Base-by-base conservation (phyloP, 1,140 invertebrate species). In the Drosophila leontia region DNA sequence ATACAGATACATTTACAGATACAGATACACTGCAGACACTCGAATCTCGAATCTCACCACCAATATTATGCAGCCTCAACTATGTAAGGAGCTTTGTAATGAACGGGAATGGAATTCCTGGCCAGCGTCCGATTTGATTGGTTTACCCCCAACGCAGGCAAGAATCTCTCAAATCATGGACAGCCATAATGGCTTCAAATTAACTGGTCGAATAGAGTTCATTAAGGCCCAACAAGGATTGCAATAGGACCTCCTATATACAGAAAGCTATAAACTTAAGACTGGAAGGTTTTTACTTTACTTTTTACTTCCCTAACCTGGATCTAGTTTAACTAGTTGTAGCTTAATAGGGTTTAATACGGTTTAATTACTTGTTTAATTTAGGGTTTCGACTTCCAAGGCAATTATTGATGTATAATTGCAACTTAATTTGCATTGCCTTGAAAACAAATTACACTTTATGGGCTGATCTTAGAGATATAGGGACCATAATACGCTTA, bases 41-140 rank as follows among this genome's bases (percentile, higher is more conserved):
- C 45, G 3, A 47, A 47, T 47, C 45, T 47, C 23, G 7, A 47
- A 47, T 47, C 45, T 47, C 45, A 26, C 47, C 23, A 48, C 23
- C 47, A 48, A 34, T 42, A 39, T n/a, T 42, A 39, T n/a, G 23
- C 39, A 62, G 61, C 26, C 19, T 29, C 58, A 23, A 7, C 67
- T 70, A 55, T 68, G 48, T 68, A 68, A 29, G 67, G 47, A 70
- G 44, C 37, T 55, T 34, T 55, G 47, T 53, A 70, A 55, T 70
- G 47, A 68, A 51, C 67, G 48, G 47, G 26, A 63, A 44, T 70
- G 35, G 47, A 53, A 67, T 70, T 53, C 61, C 48, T 70, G 67
- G 61, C 61, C 61, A 65, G 48, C 61, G 15, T 32, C 37, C 26
- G 7, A 35, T 51, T 61, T 64, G 62, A 69, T 68, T 69, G 47